Evolutionary conservation across 2,888 invertebrate species (phyloP).

Genomic region (Neelides folsomi): DNA sequence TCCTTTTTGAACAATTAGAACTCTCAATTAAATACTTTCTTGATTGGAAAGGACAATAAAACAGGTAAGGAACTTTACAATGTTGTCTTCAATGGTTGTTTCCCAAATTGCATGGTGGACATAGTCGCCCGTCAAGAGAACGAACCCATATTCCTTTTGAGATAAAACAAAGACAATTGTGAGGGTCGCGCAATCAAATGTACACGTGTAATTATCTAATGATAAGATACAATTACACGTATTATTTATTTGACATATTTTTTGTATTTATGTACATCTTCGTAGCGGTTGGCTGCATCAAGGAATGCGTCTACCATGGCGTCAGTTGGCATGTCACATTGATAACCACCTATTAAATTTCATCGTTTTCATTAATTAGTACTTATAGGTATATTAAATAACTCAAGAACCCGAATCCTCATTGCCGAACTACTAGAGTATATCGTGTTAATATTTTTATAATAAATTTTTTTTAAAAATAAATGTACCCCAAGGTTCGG

Average conservation of each 20-base stretch:
- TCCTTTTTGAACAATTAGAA: no score
- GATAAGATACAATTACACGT: no score
- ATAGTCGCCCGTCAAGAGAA: slow-evolving; percentile 28
- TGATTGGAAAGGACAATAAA: slow-evolving; percentile 1
- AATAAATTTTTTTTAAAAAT: no score
- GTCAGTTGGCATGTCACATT: slow-evolving; percentile 62
- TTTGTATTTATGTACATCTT: slow-evolving; percentile 18
- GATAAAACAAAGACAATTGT: background rate
- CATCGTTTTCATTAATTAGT: slow-evolving; percentile 32
- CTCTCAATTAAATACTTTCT: slow-evolving; percentile 10
- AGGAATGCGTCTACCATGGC: slow-evolving; percentile 39
- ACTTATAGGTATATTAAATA: no score
- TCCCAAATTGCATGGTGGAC: slow-evolving; percentile 26
- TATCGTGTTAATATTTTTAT: no score
- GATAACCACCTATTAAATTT: slow-evolving; percentile 50
- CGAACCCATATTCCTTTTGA: slow-evolving; percentile 12
- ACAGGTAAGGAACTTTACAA: background rate
- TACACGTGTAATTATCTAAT: no score
- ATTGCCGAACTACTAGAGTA: no score
- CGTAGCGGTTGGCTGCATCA: slow-evolving; percentile 20
- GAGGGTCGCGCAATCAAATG: no score
- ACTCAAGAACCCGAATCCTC: no score
- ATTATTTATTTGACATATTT: no score
- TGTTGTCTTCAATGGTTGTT: slow-evolving; percentile 10
- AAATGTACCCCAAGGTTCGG: background rate